Evolutionary conservation across 2,888 invertebrate genomes (phyloP), one percentile per base, ranked within the genome.

Genomic region (Amphiduros pacificus): DNA sequence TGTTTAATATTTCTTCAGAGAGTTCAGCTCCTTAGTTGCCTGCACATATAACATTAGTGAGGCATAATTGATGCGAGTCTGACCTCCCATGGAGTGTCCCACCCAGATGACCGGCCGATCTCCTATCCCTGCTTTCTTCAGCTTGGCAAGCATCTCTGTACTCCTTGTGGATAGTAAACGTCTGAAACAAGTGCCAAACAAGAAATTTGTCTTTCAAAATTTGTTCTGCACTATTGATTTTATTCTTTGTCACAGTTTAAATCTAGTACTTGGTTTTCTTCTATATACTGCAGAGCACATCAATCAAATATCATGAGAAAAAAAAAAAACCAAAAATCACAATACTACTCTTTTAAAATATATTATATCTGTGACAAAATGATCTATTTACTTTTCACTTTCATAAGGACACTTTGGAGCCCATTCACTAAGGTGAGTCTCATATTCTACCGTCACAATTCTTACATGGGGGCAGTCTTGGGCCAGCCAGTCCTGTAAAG

Each of bases 1-100:
- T n/a, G n/a, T n/a, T n/a, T n/a, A n/a, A n/a, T n/a, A n/a, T n/a
- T n/a, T n/a, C n/a, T n/a, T n/a, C n/a, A n/a, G n/a, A n/a, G n/a
- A n/a, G n/a, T n/a, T n/a, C n/a, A n/a, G n/a, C n/a, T n/a, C n/a
- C n/a, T n/a, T n/a, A n/a, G n/a, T n/a, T n/a, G n/a, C n/a, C n/a
- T n/a, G n/a, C n/a, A n/a, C n/a, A n/a, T n/a, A n/a, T n/a, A n/a
- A n/a, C n/a, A n/a, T n/a, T n/a, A n/a, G n/a, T n/a, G n/a, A n/a
- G n/a, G n/a, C n/a, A n/a, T n/a, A n/a, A n/a, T n/a, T n/a, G n/a
- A n/a, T 17, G 11, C 36, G 36, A 36, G 11, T 14, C 55, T 50
- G 40, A 78, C 85, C 97, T 64, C 97, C 97, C 94, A 96, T 95
- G 1, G 96, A 96, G 85, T 97, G 97, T 4, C 79, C 90, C 24